Evolutionary conservation across 1,140 invertebrate genomes (phyloP).

Genomic region (Bombus fervidus): DNA sequence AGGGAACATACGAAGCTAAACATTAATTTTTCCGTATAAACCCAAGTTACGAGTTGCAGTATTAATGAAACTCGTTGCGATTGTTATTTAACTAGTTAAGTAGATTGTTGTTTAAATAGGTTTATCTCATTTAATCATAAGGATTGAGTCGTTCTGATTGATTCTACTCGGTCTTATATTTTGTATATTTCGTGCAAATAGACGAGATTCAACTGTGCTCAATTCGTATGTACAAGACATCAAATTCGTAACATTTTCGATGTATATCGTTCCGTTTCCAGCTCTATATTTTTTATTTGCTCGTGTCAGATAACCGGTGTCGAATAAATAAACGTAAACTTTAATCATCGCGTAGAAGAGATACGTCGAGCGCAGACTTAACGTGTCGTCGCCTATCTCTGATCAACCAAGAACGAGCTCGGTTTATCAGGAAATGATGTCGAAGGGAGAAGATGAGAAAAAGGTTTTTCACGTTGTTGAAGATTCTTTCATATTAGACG

Average conservation of each 20-base stretch:
- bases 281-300: not conserved
- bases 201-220: not conserved
- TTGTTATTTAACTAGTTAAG: too few species aligned
- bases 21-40: too few species aligned
- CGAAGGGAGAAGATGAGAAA: not conserved
- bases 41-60: too few species aligned
- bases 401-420: not conserved
- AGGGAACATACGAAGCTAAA: too few species aligned
- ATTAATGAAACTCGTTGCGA: too few species aligned
- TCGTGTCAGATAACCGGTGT: not conserved
- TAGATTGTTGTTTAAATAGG: too few species aligned
- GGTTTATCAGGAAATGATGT: not conserved
- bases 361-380: not conserved
- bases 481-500: too few species aligned
- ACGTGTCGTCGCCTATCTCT: not conserved
- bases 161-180: too few species aligned
- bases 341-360: not conserved
- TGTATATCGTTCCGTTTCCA: not conserved
- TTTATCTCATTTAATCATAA: too few species aligned
- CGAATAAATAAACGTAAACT: conserved; percentile 14
- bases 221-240: not conserved
- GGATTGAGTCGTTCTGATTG: too few species aligned
- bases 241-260: not conserved
- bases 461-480: not conserved
- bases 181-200: too few species aligned